phyloP scores from a whole-genome alignment of 2,797 vertebrate genomes.

The Thamnophis elegans region DNA sequence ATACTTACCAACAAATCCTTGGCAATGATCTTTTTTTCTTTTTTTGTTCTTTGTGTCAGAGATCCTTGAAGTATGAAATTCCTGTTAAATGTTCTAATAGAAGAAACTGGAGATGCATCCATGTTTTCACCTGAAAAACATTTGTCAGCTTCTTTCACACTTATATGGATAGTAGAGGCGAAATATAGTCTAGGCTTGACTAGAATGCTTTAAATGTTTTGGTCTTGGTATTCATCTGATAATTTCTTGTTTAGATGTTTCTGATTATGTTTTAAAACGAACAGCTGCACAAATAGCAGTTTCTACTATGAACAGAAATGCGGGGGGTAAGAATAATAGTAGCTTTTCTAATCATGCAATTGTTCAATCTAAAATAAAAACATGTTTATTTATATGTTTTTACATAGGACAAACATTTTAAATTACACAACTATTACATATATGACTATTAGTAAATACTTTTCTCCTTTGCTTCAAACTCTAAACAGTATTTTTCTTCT shows the following conservation, averaged over 20 bases:
- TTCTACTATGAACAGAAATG: neutral
- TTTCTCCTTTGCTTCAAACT: neutral
- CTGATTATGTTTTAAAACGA: neutral
- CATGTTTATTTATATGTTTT: neutral
- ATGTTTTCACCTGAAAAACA: slow-evolving; percentile 69
- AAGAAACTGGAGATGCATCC: slow-evolving; percentile 59
- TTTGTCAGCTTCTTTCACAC: slow-evolving; percentile 6
- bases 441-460: neutral
- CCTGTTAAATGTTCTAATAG: slow-evolving; percentile 69
- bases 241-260: neutral
- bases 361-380: neutral
- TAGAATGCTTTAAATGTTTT: neutral
- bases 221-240: neutral
- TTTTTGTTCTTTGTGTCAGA: slow-evolving; percentile 63
- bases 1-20: slow-evolving; percentile 71
- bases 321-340: neutral
- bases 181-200: neutral
- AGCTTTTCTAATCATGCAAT: neutral
- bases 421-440: neutral
- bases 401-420: neutral
- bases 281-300: neutral
- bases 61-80: slow-evolving; percentile 77
- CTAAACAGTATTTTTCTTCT: neutral
- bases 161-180: slow-evolving; percentile 9
- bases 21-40: slow-evolving; percentile 66